phyloP scores from a whole-genome alignment of 2,113 vertebrate genomes.

The Centrocercus urophasianus region DNA sequence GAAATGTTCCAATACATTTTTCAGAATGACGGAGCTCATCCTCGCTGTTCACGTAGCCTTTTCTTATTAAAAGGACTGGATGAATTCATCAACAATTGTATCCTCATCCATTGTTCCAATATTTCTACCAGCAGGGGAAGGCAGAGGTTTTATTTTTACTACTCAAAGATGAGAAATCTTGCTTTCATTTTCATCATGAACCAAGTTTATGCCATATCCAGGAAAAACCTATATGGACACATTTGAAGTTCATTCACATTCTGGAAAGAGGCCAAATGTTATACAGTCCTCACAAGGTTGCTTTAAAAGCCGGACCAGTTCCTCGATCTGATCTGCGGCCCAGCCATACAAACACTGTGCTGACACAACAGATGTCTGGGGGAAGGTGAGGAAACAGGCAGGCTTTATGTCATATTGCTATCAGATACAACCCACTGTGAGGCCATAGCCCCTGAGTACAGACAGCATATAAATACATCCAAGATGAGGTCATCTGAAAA shows the following conservation, averaged over 20 bases:
- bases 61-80: background rate
- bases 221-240: background rate
- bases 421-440: background rate
- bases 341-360: conserved; percentile 26
- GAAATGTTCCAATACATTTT: background rate
- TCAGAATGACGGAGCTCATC: background rate
- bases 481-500: background rate
- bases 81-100: background rate
- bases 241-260: conserved; percentile 13
- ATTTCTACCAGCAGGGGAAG: background rate
- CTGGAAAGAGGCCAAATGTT: background rate
- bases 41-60: background rate
- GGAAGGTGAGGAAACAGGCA: conserved; percentile 50
- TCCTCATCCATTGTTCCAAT: background rate
- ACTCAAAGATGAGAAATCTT: background rate
- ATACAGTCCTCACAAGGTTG: background rate
- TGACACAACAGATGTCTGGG: conserved; percentile 64
- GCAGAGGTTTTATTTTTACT: background rate
- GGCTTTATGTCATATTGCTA: conserved; percentile 30
- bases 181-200: background rate
- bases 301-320: background rate
- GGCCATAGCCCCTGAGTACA: background rate
- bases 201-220: background rate
- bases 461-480: background rate
- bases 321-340: background rate